Conservation (phyloP, 1,140 invertebrate species). For the Cotesia vestalis region DNA sequence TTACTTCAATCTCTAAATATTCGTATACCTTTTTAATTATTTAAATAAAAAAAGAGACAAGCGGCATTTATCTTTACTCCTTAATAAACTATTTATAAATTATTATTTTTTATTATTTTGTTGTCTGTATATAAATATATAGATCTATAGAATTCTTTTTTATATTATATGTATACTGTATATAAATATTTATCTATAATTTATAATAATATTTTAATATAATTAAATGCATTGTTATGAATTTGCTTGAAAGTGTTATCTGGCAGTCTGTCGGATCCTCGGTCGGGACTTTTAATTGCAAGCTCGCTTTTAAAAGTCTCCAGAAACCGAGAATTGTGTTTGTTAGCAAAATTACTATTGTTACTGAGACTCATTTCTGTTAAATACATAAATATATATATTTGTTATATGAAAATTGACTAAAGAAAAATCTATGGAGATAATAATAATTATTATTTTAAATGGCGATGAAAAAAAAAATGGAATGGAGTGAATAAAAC, state of each 20-base stretch:
- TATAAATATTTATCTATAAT: slow-evolving; percentile 42
- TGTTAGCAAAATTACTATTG: slow-evolving; percentile 1
- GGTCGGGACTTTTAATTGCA: background rate
- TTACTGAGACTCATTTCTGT: too few species aligned
- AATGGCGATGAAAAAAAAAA: too few species aligned
- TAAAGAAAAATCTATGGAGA: too few species aligned
- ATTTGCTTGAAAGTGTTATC: slow-evolving; percentile 48
- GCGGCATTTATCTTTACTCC: background rate
- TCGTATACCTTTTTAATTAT: slow-evolving; percentile 19
- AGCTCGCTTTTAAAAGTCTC: background rate
- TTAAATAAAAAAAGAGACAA: slow-evolving; percentile 18
- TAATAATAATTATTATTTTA: too few species aligned
- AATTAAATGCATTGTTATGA: slow-evolving; percentile 59
- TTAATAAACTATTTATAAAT: background rate
- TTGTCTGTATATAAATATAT: slow-evolving; percentile 16
- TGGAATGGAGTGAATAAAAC: too few species aligned
- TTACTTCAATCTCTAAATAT: slow-evolving; percentile 19
- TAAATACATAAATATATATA: too few species aligned
- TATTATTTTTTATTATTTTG: background rate
- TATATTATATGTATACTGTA: slow-evolving; percentile 32
- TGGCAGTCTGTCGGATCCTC: slow-evolving; percentile 52
- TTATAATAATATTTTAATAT: slow-evolving; percentile 21
- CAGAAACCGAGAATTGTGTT: background rate
- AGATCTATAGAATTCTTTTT: slow-evolving; percentile 11
- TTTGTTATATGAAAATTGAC: too few species aligned